Evolutionary conservation across 2,888 invertebrate species (phyloP), one percentile per base, ranked within the genome.

Genomic region (Lutraria lutraria): DNA sequence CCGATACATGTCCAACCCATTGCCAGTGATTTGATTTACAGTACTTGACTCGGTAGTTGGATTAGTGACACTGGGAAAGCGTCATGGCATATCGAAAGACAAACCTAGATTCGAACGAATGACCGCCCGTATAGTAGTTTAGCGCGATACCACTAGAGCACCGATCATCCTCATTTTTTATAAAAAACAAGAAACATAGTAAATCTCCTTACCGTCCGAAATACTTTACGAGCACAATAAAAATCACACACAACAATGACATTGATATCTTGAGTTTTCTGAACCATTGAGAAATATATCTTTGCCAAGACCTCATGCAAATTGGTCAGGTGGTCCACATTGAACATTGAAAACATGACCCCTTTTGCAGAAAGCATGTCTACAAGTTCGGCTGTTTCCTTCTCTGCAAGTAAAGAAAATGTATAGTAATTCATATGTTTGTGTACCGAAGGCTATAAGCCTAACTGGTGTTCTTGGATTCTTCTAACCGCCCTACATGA

Each of bases 181-280:
- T n/a, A n/a, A n/a, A n/a, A n/a, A n/a, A n/a, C n/a, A n/a, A n/a
- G n/a, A n/a, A n/a, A n/a, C n/a, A n/a, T n/a, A n/a, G n/a, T n/a
- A n/a, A n/a, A n/a, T n/a, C n/a, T n/a, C 79, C 79, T 68, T 89
- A 90, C 90, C 56, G 83, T 86, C 84, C 88, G 83, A 25, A 90
- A 81, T 21, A 90, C 76, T 25, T 86, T 83, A 15, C 88, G 72
- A 16, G 90, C 86, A 54, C 88, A 88, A n/a, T 83, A 43, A 52
- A 90, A 88, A 54, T 81, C 34, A 81, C 88, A 90, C 12, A 90
- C 54, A 16, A 88, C 90, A 15, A 90, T 76, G 52, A 90, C 79
- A 21, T 90, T 90, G 13, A 88, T 83, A 3, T 83, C 82, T 15
- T 76, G 60, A 19, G 34, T 60, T 6, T 72, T 68, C 43, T 29